phyloP scores from a whole-genome alignment of 2,113 vertebrate genomes.

The human region DNA sequence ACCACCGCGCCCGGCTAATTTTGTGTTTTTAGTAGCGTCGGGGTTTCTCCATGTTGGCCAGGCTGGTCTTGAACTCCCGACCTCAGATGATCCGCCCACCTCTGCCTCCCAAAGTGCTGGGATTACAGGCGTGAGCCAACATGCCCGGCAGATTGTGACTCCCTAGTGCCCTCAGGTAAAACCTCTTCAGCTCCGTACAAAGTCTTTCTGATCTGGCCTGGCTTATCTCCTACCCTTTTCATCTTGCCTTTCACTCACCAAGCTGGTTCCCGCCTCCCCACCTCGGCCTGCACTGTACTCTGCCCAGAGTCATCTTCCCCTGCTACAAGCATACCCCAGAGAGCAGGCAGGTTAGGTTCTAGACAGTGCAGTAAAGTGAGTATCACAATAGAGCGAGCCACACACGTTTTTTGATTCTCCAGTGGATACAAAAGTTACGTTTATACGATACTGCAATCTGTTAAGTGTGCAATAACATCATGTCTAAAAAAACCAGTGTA shows the following conservation, averaged over 20 bases:
- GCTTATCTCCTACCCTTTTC: neutral
- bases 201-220: neutral
- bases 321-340: neutral
- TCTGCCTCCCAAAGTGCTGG: too few relatives aligned
- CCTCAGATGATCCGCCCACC: too few relatives aligned
- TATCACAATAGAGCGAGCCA: neutral
- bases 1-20: too few relatives aligned
- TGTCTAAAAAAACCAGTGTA: neutral
- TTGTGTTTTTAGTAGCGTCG: too few relatives aligned
- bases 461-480: neutral
- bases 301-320: neutral
- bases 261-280: neutral
- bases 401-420: neutral
- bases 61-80: too few relatives aligned
- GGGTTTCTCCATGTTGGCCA: too few relatives aligned
- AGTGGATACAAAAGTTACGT: neutral
- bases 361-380: too few relatives aligned
- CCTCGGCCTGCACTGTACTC: neutral
- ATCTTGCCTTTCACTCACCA: neutral
- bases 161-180: neutral
- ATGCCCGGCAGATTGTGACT: neutral
- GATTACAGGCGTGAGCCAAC: too few relatives aligned
- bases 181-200: too few relatives aligned
- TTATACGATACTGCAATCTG: neutral
- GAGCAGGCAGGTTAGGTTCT: too few relatives aligned